Percentiles rank a stretch among this genome's conserved stretches.
These are phyloP conservation scores for Melipona quadrifasciata DNA, from an alignment of 1,140 invertebrate genomes.

Conservation along the genomic window DNA sequence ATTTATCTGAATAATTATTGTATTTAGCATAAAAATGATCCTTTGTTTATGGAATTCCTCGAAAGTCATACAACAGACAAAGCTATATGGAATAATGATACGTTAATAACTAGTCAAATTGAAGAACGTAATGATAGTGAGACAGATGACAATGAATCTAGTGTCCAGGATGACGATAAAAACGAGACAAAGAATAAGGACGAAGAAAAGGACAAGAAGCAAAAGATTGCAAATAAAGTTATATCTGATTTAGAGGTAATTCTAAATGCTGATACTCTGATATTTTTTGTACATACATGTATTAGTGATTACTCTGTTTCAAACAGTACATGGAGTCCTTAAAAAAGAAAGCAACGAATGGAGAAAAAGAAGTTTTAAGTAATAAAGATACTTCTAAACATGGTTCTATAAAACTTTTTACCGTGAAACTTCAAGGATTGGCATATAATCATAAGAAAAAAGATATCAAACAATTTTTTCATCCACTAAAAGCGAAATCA, in stretches of 20 bases:
- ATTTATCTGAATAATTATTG: constrained; percentile 50
- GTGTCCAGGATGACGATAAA: constrained; percentile 74
- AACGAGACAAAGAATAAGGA: constrained; percentile 69
- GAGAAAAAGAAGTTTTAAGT: constrained; percentile 34
- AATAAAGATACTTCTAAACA: constrained; percentile 70
- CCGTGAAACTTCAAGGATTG: constrained; percentile 86
- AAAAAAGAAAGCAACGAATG: constrained; percentile 66
- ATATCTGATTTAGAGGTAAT: constrained; percentile 88
- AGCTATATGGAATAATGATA: constrained; percentile 88
- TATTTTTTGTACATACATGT: background rate
- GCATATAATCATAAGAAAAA: constrained; percentile 89
- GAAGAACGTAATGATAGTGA: constrained; percentile 44
- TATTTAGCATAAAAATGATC: constrained; percentile 92
- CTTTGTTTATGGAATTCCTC: constrained; percentile 94
- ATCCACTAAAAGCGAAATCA: constrained; percentile 89
- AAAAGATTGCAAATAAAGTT: constrained; percentile 85
- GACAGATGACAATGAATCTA: constrained; percentile 50
- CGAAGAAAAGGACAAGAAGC: constrained; percentile 69
- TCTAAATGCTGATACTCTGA: constrained; percentile 3
- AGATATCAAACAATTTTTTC: constrained; percentile 92
- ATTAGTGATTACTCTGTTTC: constrained; percentile 34
- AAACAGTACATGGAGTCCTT: constrained; percentile 85
- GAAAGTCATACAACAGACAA: constrained; percentile 86
- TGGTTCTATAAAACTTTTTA: constrained; percentile 83
- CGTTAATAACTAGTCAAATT: constrained; percentile 63